Conservation (phyloP, 2,797 vertebrate species). For the Lemur catta region DNA sequence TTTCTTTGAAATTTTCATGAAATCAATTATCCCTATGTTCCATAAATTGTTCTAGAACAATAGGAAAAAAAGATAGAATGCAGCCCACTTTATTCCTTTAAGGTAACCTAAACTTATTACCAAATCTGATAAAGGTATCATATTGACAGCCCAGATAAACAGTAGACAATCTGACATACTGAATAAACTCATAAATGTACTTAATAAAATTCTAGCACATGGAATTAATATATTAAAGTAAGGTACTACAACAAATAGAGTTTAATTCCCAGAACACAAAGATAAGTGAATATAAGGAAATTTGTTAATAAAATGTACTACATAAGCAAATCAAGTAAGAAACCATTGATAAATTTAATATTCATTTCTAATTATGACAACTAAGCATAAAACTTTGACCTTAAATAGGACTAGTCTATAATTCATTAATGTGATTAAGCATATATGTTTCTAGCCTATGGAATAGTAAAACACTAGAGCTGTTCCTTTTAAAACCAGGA, state of each 20-base stretch:
- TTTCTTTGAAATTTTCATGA: not conserved
- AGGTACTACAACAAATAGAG: not conserved
- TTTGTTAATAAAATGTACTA: not conserved
- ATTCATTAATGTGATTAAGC: not conserved
- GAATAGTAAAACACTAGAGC: not conserved
- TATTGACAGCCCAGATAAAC: not conserved
- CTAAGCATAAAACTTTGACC: not conserved
- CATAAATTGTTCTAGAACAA: slow-evolving; percentile 5
- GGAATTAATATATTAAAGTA: not conserved
- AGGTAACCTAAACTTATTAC: not conserved
- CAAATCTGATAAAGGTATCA: not conserved
- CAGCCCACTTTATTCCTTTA: slow-evolving; percentile 10
- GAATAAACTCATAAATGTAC: not conserved
- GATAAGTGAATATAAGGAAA: not conserved
- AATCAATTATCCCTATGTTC: not conserved
- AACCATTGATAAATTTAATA: slow-evolving; percentile 1
- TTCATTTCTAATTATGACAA: not conserved
- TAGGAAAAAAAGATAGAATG: not conserved
- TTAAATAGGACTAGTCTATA: not conserved
- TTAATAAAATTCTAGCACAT: slow-evolving; percentile 1
- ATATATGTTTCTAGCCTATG: not conserved
- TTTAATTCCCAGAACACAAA: slow-evolving; percentile 39
- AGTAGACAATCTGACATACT: not conserved
- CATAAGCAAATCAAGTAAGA: slow-evolving; percentile 3
- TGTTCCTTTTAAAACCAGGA: slow-evolving; percentile 30